Base-by-base conservation (phyloP, 2,888 invertebrate genomes). In the Heliothis peltigera region DNA sequence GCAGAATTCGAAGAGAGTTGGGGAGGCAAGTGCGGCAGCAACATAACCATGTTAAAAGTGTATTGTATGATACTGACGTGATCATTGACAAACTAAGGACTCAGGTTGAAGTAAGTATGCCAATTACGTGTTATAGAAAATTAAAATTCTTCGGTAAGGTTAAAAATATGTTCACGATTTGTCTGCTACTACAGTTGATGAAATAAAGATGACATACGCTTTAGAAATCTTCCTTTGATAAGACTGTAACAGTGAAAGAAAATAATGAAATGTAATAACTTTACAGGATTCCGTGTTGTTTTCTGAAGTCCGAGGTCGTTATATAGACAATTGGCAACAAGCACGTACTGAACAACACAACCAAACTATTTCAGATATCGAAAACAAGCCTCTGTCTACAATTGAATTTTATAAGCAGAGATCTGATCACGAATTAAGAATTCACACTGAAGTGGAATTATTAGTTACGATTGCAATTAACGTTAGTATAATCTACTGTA, bases 361-460 rank as follows among this genome's bases (percentile, higher is more conserved):
- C 0, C 80, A 86, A 54, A 53, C 49, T 0, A 90, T 92, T 54
- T 56, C 46, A 6, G 78, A 86, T 21, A 75, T 70, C 4, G 91
- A 93, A 70, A 42, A 68, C 0, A 21, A 18, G 0, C 86, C 88
- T 1, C 63, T 75, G 0, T 49, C 72, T 2, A 69, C 25, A n/a
- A 87, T 90, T 22, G 89, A 88, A 62, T 77, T 76, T 48, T 90
- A 81, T 74, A 93, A 92, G 70, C 80, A 76, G 51, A 83, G 84
- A 60, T 64, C 70, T 12, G 92, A 92, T 17, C 81, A 87, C 25
- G 94, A 94, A 68, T 84, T 90, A 25, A 81, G 92, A 44, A 89
- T 91, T 8, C 94, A 94, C 52, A 63, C 84, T 0, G 93, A 94
- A 82, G 81, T 93, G n/a, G 92, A 92, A 59, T 70, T 90, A 28